Evolutionary conservation across 53 echinoderm and acorn worm species (phyloP).

Genomic region (Apostichopus leukothele): DNA sequence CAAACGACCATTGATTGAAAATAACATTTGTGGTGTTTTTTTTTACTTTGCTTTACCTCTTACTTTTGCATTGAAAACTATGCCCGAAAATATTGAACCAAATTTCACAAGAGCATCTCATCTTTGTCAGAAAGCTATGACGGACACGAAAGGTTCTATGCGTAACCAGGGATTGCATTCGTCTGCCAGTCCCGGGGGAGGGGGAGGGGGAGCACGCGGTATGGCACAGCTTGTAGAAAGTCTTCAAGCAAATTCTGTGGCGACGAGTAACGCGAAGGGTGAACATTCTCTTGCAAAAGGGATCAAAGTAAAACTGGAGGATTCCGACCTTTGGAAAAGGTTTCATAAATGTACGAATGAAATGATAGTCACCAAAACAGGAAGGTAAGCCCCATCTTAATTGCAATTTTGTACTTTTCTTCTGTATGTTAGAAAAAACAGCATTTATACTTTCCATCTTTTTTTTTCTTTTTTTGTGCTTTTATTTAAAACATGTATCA

Average conservation of each 20-base stretch:
- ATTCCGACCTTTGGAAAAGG: constrained; percentile 79
- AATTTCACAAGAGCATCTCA: constrained; percentile 4
- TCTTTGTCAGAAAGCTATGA: background rate
- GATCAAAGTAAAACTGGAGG: constrained; percentile 80
- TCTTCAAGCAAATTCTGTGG: background rate
- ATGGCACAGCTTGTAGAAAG: background rate
- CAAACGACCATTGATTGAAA: too few species aligned
- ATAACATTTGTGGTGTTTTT: background rate
- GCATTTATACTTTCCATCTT: too few species aligned
- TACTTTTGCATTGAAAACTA: background rate
- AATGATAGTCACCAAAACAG: constrained; percentile 98
- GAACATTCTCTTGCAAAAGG: constrained; percentile 70
- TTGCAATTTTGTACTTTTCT: background rate
- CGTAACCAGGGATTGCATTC: constrained; percentile 3
- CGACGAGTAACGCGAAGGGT: constrained; percentile 68
- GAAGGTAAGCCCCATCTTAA: constrained; percentile 65
- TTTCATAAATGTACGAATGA: constrained; percentile 94
- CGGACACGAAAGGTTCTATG: background rate
- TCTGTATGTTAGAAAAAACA: too few species aligned
- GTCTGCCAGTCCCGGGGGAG: background rate
- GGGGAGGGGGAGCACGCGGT: background rate
- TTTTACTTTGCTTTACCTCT: background rate
- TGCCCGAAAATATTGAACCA: constrained; percentile 26
- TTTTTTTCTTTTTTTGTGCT: too few species aligned
- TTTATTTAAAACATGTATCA: background rate